These are phyloP conservation scores for Catocala nupta DNA, from an alignment of 2,888 invertebrate species.

Conservation along the genomic window DNA sequence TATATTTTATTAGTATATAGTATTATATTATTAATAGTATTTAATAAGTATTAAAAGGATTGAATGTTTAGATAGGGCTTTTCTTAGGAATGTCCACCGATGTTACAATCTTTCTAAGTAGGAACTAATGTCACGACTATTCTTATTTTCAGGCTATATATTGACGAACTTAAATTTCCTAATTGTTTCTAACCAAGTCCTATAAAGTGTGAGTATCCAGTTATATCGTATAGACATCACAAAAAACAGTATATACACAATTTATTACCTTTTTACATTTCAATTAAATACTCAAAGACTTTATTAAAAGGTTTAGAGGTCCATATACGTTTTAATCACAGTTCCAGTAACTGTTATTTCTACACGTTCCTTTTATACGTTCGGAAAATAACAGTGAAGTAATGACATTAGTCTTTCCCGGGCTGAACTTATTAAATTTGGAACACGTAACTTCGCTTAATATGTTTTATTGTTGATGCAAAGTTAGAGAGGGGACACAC, in stretches of 20 bases:
- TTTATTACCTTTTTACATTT: conserved; percentile 14
- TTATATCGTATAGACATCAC: no score
- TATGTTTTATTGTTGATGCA: conserved; percentile 59
- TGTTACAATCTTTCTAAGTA: no score
- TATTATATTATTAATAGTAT: no score
- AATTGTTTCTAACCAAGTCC: no score
- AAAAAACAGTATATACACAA: neutral
- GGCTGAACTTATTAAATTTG: conserved; percentile 64
- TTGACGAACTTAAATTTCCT: no score
- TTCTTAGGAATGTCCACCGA: no score
- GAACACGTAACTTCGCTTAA: conserved; percentile 63
- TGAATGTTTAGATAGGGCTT: no score
- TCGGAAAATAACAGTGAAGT: conserved; percentile 25
- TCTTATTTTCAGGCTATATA: no score
- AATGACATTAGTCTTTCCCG: conserved; percentile 47
- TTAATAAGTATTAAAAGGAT: no score
- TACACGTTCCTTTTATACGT: conserved; percentile 36
- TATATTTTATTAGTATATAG: no score
- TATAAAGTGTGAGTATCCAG: no score
- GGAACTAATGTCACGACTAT: no score
- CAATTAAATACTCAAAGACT: conserved; percentile 12
- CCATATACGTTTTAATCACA: conserved; percentile 14
- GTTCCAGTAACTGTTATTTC: conserved; percentile 22
- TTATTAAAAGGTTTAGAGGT: conserved; percentile 12
- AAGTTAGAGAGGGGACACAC: conserved; percentile 14